These are phyloP conservation scores for Tetragonula clypearis DNA, from an alignment of 1,140 invertebrate genomes.

Conservation along the genomic window DNA sequence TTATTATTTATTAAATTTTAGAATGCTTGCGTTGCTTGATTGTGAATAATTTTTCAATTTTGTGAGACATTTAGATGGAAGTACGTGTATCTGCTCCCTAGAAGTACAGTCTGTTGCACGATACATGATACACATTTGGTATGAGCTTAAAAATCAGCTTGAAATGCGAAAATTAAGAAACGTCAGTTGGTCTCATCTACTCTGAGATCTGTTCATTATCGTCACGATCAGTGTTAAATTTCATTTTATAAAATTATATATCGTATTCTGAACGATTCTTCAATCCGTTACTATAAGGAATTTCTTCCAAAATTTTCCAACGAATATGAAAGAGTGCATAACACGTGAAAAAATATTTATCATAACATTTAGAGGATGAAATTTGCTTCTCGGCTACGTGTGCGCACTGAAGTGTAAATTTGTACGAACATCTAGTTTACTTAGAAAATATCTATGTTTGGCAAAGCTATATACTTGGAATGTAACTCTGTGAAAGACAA, in stretches of 20 bases:
- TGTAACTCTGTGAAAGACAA: background rate
- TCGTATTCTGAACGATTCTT: no score
- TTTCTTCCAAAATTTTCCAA: no score
- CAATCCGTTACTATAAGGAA: no score
- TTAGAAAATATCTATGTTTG: background rate
- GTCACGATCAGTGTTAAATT: no score
- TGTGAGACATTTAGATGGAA: background rate
- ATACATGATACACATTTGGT: no score
- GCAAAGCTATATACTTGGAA: background rate
- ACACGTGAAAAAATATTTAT: background rate
- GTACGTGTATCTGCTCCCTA: no score
- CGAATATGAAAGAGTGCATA: background rate
- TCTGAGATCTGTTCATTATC: no score
- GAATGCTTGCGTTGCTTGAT: background rate
- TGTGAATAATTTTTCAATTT: background rate
- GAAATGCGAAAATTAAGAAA: no score
- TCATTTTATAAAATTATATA: no score
- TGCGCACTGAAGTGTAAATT: background rate
- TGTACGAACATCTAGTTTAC: background rate
- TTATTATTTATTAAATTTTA: background rate
- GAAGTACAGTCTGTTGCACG: no score
- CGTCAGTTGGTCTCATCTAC: no score
- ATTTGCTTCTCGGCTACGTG: background rate
- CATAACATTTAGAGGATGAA: background rate
- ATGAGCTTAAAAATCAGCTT: no score